These are phyloP conservation scores for Argentina silus DNA, from an alignment of 2,797 vertebrate genomes.

Conservation along the genomic window DNA sequence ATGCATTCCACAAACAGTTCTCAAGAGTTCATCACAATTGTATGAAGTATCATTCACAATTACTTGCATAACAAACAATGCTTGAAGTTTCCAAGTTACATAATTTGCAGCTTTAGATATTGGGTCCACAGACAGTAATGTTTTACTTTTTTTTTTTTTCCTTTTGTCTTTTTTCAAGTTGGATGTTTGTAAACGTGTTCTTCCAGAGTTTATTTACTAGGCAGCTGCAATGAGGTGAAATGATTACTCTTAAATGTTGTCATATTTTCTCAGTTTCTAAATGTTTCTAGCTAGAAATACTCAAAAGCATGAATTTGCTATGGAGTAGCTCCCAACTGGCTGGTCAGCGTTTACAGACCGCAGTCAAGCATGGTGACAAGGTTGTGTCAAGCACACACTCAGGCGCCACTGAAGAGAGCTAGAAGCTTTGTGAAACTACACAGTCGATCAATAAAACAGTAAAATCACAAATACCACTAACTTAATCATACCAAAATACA, in stretches of 20 bases:
- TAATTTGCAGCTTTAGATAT: slow-evolving; percentile 83
- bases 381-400: slow-evolving; percentile 77
- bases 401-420: slow-evolving; percentile 78
- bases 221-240: slow-evolving; percentile 79
- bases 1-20: slow-evolving; percentile 97
- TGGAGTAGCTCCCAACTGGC: slow-evolving; percentile 43
- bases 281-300: slow-evolving; percentile 81
- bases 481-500: slow-evolving; percentile 79
- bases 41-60: slow-evolving; percentile 86
- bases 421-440: slow-evolving; percentile 86
- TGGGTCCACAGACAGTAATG: slow-evolving; percentile 81
- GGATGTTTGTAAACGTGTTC: slow-evolving; percentile 83
- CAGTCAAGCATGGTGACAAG: slow-evolving; percentile 31
- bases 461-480: slow-evolving; percentile 89
- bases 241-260: slow-evolving; percentile 63
- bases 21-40: slow-evolving; percentile 88
- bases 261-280: slow-evolving; percentile 72
- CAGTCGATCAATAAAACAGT: slow-evolving; percentile 86
- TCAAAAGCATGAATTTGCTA: slow-evolving; percentile 83
- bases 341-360: slow-evolving; percentile 24
- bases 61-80: slow-evolving; percentile 90
- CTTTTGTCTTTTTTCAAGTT: slow-evolving; percentile 61
- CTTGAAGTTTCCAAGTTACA: slow-evolving; percentile 85
- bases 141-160: slow-evolving; percentile 48
- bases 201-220: slow-evolving; percentile 75